phyloP scores from a whole-genome alignment of 2,888 invertebrate species.

The Agriopis aurantiaria region DNA sequence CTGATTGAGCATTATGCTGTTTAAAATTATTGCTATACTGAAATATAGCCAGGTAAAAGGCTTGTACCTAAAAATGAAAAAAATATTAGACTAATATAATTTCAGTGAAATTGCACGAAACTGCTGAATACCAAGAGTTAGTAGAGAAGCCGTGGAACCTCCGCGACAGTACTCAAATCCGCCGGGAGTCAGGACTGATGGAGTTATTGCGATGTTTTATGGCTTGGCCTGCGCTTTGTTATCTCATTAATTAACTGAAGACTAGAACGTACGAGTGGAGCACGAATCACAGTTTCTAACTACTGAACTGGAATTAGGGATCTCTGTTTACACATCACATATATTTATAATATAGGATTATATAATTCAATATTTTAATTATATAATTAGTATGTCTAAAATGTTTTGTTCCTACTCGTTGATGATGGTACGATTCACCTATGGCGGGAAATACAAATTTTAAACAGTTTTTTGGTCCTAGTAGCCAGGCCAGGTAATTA shows the following conservation, averaged over 20 bases:
- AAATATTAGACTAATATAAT: not conserved
- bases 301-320: not conserved
- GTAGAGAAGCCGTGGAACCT: slow-evolving; percentile 25
- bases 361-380: too few species aligned
- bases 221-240: slow-evolving; percentile 33
- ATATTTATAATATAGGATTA: too few species aligned
- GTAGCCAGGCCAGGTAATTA: too few species aligned
- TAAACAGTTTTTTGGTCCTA: too few species aligned
- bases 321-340: not conserved
- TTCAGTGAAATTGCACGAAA: not conserved
- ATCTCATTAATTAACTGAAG: slow-evolving; percentile 11
- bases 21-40: slow-evolving; percentile 10
- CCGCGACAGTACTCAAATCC: slow-evolving; percentile 11
- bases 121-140: not conserved
- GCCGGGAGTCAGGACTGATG: not conserved
- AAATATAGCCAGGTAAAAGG: not conserved
- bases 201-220: slow-evolving; percentile 24
- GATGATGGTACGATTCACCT: too few species aligned
- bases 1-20: slow-evolving; percentile 35
- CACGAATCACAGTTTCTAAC: not conserved
- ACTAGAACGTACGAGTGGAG: not conserved
- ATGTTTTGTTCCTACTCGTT: too few species aligned
- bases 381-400: too few species aligned
- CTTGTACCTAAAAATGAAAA: too few species aligned
- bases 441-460: too few species aligned